Evolutionary conservation across 2,797 vertebrate species (phyloP).

Genomic region (Sebastes matsubarae): DNA sequence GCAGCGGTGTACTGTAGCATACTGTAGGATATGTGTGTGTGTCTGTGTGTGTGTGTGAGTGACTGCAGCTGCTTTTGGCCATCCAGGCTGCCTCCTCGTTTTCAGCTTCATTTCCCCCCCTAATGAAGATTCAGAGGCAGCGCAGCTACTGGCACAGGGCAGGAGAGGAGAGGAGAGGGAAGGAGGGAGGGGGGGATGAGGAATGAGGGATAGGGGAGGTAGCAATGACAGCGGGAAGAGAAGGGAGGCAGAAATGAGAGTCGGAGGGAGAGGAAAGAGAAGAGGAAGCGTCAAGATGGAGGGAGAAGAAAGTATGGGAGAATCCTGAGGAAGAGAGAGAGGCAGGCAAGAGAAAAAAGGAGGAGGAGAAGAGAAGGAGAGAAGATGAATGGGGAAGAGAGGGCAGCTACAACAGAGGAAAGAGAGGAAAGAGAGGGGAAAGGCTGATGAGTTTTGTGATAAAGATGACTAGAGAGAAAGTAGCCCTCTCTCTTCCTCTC

Average conservation of each 20-base stretch:
- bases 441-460: slow-evolving; percentile 38
- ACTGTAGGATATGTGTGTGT: slow-evolving; percentile 29
- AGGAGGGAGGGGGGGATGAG: not conserved
- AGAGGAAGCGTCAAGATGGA: not conserved
- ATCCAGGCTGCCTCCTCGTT: slow-evolving; percentile 82
- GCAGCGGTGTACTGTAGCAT: slow-evolving; percentile 49
- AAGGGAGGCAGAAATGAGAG: slow-evolving; percentile 29
- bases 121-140: slow-evolving; percentile 88
- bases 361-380: not conserved
- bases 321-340: not conserved
- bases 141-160: slow-evolving; percentile 64
- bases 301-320: slow-evolving; percentile 5
- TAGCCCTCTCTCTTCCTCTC: slow-evolving; percentile 21
- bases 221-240: slow-evolving; percentile 24
- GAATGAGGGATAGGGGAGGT: slow-evolving; percentile 20
- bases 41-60: slow-evolving; percentile 61
- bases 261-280: not conserved
- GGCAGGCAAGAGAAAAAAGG: not conserved
- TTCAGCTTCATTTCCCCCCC: slow-evolving; percentile 85
- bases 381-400: slow-evolving; percentile 1
- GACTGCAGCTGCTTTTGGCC: slow-evolving; percentile 84
- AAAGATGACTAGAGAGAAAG: slow-evolving; percentile 48
- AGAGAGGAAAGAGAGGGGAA: not conserved
- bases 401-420: not conserved
- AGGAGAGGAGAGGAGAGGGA: slow-evolving; percentile 18